Conservation (phyloP, 2,888 invertebrate genomes). For the Muscina levida region DNA sequence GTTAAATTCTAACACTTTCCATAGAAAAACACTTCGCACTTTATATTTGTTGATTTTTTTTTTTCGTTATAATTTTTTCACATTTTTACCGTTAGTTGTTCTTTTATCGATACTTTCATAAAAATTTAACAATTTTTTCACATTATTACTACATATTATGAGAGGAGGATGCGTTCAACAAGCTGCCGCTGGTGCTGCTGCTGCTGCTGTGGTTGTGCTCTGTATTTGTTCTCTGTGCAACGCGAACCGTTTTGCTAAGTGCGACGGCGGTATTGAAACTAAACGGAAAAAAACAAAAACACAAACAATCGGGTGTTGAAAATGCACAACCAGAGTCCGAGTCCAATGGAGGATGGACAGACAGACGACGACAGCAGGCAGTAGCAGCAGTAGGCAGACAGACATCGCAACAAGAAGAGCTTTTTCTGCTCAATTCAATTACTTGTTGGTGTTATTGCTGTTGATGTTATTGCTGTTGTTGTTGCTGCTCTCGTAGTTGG, state of each 20-base stretch:
- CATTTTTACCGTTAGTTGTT: slow-evolving; percentile 12
- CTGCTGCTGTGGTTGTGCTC: too few relatives aligned
- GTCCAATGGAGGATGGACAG: background rate
- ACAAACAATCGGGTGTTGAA: slow-evolving; percentile 39
- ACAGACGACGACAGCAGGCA: too few relatives aligned
- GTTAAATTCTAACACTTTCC: background rate
- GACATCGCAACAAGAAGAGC: slow-evolving; percentile 30
- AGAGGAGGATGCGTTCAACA: slow-evolving; percentile 45
- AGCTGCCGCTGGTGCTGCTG: too few relatives aligned
- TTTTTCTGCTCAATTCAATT: slow-evolving; percentile 44
- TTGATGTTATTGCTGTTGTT: slow-evolving; percentile 10
- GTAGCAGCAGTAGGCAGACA: too few relatives aligned
- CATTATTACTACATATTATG: too few relatives aligned
- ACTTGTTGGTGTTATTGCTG: slow-evolving; percentile 25
- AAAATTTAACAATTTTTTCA: slow-evolving; percentile 20
- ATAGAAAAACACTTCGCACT: slow-evolving; percentile 7
- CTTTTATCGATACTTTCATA: slow-evolving; percentile 8
- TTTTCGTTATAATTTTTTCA: background rate
- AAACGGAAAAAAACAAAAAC: slow-evolving; percentile 53
- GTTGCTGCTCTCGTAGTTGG: slow-evolving; percentile 17
- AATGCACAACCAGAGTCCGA: background rate
- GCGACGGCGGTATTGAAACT: slow-evolving; percentile 63
- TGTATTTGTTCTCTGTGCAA: slow-evolving; percentile 41
- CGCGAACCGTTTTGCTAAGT: slow-evolving; percentile 61
- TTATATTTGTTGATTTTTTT: slow-evolving; percentile 15